These are phyloP conservation scores for Brachyistius frenatus DNA, from an alignment of 2,113 vertebrate species.

Conservation along the genomic window DNA sequence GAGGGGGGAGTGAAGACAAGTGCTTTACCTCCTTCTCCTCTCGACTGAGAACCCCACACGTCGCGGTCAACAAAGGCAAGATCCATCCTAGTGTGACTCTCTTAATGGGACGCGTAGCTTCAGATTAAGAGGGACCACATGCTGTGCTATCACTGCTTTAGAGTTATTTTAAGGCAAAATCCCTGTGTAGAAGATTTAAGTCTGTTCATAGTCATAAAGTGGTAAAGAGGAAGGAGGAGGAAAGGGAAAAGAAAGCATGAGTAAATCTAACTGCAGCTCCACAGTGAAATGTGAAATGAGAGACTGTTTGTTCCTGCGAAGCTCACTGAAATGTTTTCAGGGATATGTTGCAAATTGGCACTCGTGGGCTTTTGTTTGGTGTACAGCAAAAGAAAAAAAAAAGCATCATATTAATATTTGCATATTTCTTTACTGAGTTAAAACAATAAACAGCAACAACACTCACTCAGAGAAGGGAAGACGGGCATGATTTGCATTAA, in stretches of 20 bases:
- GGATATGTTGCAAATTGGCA: neutral
- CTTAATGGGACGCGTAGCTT: constrained; percentile 52
- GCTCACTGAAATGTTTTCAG: constrained; percentile 1
- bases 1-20: constrained; percentile 45
- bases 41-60: constrained; percentile 58
- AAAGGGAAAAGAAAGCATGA: neutral
- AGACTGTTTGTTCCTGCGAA: constrained; percentile 5
- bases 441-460: too few species aligned
- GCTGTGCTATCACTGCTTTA: constrained; percentile 51
- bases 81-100: constrained; percentile 50
- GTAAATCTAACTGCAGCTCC: constrained; percentile 24
- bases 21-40: constrained; percentile 52
- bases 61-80: constrained; percentile 20
- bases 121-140: constrained; percentile 62
- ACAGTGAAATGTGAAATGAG: neutral
- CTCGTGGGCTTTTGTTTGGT: neutral
- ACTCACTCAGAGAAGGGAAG: neutral
- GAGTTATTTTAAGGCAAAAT: constrained; percentile 56
- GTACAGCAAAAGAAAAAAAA: neutral
- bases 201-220: constrained; percentile 52
- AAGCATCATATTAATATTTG: neutral
- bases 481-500: neutral
- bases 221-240: constrained; percentile 24
- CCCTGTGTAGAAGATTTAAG: constrained; percentile 40
- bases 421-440: neutral